phyloP scores from a whole-genome alignment of 2,113 vertebrate species.

The Indri indri region DNA sequence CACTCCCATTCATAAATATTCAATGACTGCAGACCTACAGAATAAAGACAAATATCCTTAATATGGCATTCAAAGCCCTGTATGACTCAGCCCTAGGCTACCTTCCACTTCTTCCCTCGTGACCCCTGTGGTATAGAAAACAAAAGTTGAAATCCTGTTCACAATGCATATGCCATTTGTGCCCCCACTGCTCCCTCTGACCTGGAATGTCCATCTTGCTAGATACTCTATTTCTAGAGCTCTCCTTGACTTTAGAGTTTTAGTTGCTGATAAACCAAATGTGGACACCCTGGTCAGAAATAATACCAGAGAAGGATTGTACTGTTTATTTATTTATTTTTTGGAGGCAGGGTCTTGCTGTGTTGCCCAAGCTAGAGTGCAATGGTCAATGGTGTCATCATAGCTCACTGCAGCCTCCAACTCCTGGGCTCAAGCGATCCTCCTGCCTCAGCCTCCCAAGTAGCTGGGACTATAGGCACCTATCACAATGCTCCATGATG shows the following conservation, averaged over 20 bases:
- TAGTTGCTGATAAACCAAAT: constrained; percentile 9
- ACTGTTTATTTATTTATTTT: background rate
- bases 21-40: background rate
- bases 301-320: background rate
- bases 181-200: background rate
- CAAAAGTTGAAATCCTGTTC: constrained; percentile 1
- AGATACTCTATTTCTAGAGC: background rate
- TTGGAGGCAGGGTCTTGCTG: background rate
- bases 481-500: too few relatives aligned
- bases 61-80: background rate
- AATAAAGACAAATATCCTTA: background rate
- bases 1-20: background rate
- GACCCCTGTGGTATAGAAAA: background rate
- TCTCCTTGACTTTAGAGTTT: constrained; percentile 10
- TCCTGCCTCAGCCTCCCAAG: too few relatives aligned
- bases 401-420: too few relatives aligned
- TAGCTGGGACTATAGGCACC: too few relatives aligned
- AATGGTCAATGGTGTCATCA: too few relatives aligned
- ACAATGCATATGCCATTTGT: background rate
- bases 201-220: background rate
- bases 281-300: background rate
- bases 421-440: too few relatives aligned
- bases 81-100: background rate
- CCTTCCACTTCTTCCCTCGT: background rate
- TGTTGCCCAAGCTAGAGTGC: too few relatives aligned